These are phyloP conservation scores for Pachydiplax longipennis DNA, from an alignment of 2,888 invertebrate genomes.

Conservation along the genomic window DNA sequence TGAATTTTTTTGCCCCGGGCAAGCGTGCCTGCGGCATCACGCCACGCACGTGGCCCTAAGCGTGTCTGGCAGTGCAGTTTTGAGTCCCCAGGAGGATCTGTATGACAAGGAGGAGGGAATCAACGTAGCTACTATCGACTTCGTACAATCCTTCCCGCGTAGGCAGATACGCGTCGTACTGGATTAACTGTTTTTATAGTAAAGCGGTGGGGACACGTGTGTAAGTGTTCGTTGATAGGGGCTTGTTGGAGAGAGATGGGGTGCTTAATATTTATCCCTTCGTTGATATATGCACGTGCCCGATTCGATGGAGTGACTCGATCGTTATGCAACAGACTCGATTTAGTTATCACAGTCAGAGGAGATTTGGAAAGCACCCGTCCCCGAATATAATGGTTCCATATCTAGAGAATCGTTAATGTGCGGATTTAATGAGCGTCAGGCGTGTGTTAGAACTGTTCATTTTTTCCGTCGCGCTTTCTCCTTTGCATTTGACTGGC, in stretches of 20 bases:
- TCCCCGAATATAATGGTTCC: too few species aligned
- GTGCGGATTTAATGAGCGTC: too few species aligned
- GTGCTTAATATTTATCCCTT: background rate
- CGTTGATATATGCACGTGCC: background rate
- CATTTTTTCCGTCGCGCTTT: too few species aligned
- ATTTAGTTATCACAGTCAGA: background rate
- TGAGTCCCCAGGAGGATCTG: background rate
- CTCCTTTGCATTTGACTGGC: too few species aligned
- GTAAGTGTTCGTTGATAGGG: background rate
- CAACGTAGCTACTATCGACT: background rate
- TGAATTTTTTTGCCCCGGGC: background rate
- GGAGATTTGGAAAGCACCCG: background rate
- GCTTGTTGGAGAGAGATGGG: background rate
- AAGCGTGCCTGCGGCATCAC: background rate
- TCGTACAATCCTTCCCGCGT: background rate
- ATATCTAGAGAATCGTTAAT: too few species aligned
- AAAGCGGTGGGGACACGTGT: background rate
- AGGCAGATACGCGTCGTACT: background rate
- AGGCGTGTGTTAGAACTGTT: too few species aligned
- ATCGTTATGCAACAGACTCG: background rate
- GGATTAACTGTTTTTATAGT: background rate
- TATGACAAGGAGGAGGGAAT: background rate
- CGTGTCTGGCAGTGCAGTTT: background rate
- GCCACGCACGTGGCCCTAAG: background rate
- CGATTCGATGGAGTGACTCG: background rate